Percentiles rank a stretch among this genome's conserved stretches.
phyloP scores from a whole-genome alignment of 1,140 invertebrate genomes.

The Diploscapter pachys region DNA sequence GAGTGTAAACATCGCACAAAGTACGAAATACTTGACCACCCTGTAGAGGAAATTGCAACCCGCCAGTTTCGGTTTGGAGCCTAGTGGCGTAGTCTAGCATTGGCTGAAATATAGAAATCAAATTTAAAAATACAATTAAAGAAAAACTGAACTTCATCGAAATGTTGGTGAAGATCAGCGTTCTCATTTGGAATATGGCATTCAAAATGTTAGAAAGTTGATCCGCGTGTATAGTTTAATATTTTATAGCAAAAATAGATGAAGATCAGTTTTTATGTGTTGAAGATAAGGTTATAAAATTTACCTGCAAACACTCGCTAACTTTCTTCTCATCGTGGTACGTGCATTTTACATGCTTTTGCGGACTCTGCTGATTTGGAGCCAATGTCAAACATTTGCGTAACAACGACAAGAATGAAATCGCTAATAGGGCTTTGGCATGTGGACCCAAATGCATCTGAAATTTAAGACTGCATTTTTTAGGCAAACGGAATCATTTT shows the following conservation, averaged over 20 bases:
- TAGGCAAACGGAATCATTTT: no score
- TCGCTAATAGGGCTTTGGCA: no score
- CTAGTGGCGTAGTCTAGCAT: constrained; percentile 40
- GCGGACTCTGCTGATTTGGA: no score
- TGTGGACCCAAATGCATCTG: no score
- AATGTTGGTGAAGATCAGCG: neutral
- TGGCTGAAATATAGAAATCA: constrained; percentile 29
- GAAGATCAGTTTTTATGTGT: no score
- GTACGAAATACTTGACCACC: constrained; percentile 38
- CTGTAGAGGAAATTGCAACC: constrained; percentile 40
- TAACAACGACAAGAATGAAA: no score
- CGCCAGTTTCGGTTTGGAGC: constrained; percentile 40
- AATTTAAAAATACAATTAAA: constrained; percentile 3
- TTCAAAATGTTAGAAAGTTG: no score
- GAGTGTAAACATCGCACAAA: constrained; percentile 34
- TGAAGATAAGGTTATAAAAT: neutral
- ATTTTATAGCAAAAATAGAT: no score
- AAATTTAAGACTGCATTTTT: no score
- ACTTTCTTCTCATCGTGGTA: constrained; percentile 22
- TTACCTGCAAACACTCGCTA: constrained; percentile 24
- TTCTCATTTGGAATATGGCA: neutral
- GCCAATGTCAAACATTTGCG: no score
- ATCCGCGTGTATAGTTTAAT: no score
- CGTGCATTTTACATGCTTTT: constrained; percentile 4
- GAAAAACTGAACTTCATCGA: no score